Base-by-base conservation (phyloP, 2,113 vertebrate genomes). In the Oryzias melastigma region DNA sequence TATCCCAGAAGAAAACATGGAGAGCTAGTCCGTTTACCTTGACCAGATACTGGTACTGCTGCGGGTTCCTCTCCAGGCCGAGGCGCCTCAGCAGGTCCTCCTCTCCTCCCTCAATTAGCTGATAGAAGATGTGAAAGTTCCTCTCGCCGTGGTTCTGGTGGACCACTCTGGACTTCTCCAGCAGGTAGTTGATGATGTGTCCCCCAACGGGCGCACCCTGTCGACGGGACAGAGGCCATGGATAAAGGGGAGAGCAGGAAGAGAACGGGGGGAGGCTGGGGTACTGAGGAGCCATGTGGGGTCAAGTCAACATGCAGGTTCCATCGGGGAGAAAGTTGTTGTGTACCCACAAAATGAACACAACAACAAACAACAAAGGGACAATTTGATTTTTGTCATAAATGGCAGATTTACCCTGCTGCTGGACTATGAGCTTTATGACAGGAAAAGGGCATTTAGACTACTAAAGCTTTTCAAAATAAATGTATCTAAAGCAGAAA, bases 71-170 rank as follows among this genome's bases (percentile, higher is more conserved):
- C 66, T 99, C 96, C 4, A 99, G 90, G 18, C 97, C 97, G 67
- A 98, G 91, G 14, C 93, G 87, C 13, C 96, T 85, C 52, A 99
- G 92, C 0, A 95, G 88, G 45, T 98, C 96, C 57, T 98, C 97
- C 49, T 99, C 96, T 0, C 94, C 96, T 1, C 97, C 97, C 44
- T 99, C 97, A 5, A 99, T 92, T 64, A 99, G 89, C 86, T 99
- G 97, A 87, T 98, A 99, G 89, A 99, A 99, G 69, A 99, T 93
- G 74, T 99, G 97, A 90, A 99, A 99, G 90, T 98, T 99, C 69
- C 97, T 91, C 85, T 99, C 97, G 0, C 97, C 96, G 0, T 99
- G 94, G 82, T 94, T 98, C 85, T 98, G 97, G 78, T 99, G 95
- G 12, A 98, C 96, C 10, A 99, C 97, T 0, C 97, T 93, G 0